Conservation (phyloP, 2,797 vertebrate species). For the Lacerta agilis region DNA sequence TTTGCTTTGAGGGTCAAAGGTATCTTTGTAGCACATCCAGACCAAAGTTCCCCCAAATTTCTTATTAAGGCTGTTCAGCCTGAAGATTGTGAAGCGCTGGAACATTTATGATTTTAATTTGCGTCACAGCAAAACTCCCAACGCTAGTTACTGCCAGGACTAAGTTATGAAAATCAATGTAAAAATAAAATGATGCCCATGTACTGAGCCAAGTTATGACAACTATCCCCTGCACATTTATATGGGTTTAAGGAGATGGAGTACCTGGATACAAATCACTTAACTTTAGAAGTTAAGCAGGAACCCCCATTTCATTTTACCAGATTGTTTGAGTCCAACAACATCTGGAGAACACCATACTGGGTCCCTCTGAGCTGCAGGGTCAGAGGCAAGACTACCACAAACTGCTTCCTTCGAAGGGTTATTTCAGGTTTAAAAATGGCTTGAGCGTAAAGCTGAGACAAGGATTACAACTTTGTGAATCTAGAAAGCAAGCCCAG, state of each 20-base stretch:
- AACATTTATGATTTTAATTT: neutral
- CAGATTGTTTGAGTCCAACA: neutral
- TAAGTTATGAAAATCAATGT: neutral
- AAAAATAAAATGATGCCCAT: neutral
- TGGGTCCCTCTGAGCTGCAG: neutral
- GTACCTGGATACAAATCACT: neutral
- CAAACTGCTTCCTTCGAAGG: neutral
- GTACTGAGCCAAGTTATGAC: neutral
- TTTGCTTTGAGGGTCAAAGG: neutral
- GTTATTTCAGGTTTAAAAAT: neutral
- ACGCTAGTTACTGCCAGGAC: neutral
- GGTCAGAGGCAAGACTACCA: neutral
- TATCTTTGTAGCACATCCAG: neutral
- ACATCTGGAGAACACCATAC: no score
- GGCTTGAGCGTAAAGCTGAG: neutral
- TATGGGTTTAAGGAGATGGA: neutral
- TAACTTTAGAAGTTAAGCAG: neutral
- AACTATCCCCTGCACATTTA: neutral
- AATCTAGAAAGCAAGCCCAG: neutral
- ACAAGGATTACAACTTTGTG: neutral
- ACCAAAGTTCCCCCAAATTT: neutral
- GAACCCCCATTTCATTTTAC: neutral
- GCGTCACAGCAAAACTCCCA: neutral
- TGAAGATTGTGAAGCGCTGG: neutral
- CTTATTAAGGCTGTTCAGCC: neutral